These are phyloP conservation scores for Eustalomyia histrio DNA, from an alignment of 2,888 invertebrate species.

Conservation along the genomic window DNA sequence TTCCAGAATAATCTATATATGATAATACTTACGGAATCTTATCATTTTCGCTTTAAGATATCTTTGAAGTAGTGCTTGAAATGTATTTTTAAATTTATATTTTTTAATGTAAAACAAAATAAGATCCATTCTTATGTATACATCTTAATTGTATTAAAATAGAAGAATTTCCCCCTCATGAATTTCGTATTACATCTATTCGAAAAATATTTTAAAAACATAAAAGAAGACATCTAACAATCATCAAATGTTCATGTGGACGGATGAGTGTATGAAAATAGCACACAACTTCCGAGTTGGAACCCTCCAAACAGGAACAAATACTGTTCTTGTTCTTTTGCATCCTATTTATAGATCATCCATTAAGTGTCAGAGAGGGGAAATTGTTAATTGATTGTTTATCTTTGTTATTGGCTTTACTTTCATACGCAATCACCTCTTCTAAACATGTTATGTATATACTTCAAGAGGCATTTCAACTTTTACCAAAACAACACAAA, in stretches of 20 bases:
- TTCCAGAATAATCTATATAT: too few relatives aligned
- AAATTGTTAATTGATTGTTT: neutral
- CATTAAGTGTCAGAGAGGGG: conserved; percentile 3
- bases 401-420: neutral
- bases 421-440: neutral
- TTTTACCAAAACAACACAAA: conserved; percentile 31
- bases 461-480: conserved; percentile 48
- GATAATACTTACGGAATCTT: too few relatives aligned
- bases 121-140: neutral
- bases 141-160: neutral
- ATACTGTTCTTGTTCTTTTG: neutral
- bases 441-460: neutral
- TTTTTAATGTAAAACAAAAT: neutral
- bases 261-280: neutral
- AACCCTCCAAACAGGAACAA: neutral
- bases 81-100: too few relatives aligned
- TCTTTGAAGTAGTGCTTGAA: too few relatives aligned
- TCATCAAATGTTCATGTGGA: neutral
- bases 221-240: neutral
- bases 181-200: neutral
- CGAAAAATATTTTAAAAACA: neutral
- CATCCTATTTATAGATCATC: neutral
- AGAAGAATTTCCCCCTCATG: neutral
- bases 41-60: too few relatives aligned
- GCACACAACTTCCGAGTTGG: conserved; percentile 1